Percentiles rank a stretch among this genome's conserved stretches.
Evolutionary conservation across 2,797 vertebrate genomes (phyloP).

Genomic region (Tenualosa thibaudeaui): DNA sequence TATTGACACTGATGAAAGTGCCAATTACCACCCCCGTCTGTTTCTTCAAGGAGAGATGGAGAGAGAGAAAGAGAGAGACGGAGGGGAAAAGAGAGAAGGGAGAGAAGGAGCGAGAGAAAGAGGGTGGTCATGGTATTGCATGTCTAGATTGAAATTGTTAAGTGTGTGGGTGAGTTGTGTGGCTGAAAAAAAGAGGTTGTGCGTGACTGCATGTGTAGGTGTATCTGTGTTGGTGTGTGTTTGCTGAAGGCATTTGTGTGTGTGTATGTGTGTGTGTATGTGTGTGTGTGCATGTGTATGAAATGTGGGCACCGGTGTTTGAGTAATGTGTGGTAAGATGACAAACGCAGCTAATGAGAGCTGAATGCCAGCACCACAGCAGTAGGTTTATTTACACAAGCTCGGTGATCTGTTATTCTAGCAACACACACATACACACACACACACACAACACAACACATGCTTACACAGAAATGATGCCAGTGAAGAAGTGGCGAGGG

Average conservation of each 20-base stretch:
- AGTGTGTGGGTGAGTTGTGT: background rate
- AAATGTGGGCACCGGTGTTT: constrained; percentile 31
- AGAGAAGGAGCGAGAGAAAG: background rate
- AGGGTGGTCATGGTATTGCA: constrained; percentile 16
- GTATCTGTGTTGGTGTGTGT: background rate
- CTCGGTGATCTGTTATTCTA: constrained; percentile 72
- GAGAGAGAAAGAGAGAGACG: background rate
- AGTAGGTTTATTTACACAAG: constrained; percentile 72
- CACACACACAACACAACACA: background rate
- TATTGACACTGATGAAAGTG: constrained; percentile 72
- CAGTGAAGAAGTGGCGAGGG: background rate
- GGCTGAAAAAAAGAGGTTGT: background rate
- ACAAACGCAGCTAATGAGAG: constrained; percentile 66
- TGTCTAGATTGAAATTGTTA: constrained; percentile 14
- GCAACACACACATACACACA: constrained; percentile 67
- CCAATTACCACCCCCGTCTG: constrained; percentile 60
- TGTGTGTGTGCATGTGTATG: constrained; percentile 36
- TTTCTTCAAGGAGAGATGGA: constrained; percentile 21
- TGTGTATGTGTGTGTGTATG: constrained; percentile 27
- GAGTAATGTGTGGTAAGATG: constrained; percentile 47
- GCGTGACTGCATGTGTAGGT: background rate
- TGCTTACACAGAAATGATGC: background rate
- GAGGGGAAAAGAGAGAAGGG: background rate
- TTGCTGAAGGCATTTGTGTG: background rate
- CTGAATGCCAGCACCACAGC: constrained; percentile 65